Evolutionary conservation across 2,797 vertebrate species (phyloP).

Genomic region (Clarias pachynema): DNA sequence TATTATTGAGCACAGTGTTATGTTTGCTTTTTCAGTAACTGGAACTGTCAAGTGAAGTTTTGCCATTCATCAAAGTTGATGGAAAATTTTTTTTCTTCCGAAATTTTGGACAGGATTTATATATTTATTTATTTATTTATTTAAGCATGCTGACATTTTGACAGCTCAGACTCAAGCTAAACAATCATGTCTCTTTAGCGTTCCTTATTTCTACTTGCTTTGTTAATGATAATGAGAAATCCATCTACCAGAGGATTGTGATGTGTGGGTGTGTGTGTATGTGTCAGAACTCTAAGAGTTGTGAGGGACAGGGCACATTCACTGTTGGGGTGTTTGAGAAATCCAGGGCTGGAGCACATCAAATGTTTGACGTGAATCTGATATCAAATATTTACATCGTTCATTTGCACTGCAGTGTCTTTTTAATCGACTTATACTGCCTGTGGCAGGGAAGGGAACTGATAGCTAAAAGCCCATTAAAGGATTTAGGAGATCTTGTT

Average conservation of each 20-base stretch:
- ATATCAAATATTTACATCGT: conserved; percentile 38
- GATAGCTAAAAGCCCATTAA: conserved; percentile 57
- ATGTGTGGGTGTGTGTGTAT: conserved; percentile 4
- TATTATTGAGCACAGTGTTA: background rate
- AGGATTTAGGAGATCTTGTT: conserved; percentile 38
- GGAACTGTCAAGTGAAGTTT: background rate
- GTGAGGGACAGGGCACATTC: background rate
- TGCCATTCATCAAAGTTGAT: background rate
- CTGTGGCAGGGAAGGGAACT: conserved; percentile 22
- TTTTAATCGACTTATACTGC: conserved; percentile 47
- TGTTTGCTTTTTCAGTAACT: background rate
- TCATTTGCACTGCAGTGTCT: conserved; percentile 26
- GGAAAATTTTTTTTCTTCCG: background rate
- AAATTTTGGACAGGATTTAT: background rate
- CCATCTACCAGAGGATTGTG: background rate
- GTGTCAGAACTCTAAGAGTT: background rate
- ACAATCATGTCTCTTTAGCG: background rate
- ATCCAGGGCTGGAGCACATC: conserved; percentile 9
- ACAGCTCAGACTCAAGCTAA: background rate
- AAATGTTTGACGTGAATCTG: conserved; percentile 29
- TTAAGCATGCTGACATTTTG: background rate
- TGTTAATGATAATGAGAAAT: background rate
- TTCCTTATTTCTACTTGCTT: background rate
- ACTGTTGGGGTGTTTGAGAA: background rate
- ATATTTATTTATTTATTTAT: background rate